A percentile compares a stretch with the other conserved stretches of the same genome.
Conservation (phyloP, 2,113 vertebrate genomes). For the Semicossyphus pulcher region DNA sequence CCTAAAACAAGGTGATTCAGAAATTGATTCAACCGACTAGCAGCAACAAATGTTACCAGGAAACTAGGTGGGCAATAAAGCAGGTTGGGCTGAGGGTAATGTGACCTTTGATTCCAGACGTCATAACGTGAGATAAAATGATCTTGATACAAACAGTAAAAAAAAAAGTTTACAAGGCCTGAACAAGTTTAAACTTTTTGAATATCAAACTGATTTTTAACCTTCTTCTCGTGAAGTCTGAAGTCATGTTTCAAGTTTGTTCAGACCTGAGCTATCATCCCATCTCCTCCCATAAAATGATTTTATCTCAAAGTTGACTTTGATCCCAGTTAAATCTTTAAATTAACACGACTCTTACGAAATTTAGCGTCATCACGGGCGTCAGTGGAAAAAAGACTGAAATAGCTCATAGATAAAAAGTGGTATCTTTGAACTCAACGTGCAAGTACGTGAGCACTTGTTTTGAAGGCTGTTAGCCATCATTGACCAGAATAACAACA, state of each 20-base stretch:
- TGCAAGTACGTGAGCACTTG: not conserved
- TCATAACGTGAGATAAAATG: not conserved
- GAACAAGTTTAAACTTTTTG: not conserved
- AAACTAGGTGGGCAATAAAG: constrained; percentile 24
- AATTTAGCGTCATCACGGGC: constrained; percentile 8
- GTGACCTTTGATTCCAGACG: constrained; percentile 38
- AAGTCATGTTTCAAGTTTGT: not conserved
- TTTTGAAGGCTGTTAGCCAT: not conserved
- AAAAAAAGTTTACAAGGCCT: not conserved
- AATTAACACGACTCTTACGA: not conserved
- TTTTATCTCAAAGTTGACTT: constrained; percentile 37
- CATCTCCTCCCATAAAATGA: not conserved
- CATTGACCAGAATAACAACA: not conserved
- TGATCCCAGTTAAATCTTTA: constrained; percentile 20
- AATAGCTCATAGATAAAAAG: not conserved
- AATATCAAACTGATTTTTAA: not conserved
- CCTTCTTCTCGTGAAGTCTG: not conserved
- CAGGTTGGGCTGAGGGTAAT: not conserved
- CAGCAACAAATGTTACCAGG: not conserved
- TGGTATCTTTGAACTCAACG: not conserved
- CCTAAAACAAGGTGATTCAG: not conserved
- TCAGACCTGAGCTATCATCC: not conserved
- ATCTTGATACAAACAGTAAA: not conserved
- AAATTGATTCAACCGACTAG: not conserved
- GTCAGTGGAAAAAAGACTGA: constrained; percentile 15